Evolutionary conservation across 2,888 invertebrate genomes (phyloP), one percentile per base, ranked within the genome.

Genomic region (Acanthosoma haemorrhoidale): DNA sequence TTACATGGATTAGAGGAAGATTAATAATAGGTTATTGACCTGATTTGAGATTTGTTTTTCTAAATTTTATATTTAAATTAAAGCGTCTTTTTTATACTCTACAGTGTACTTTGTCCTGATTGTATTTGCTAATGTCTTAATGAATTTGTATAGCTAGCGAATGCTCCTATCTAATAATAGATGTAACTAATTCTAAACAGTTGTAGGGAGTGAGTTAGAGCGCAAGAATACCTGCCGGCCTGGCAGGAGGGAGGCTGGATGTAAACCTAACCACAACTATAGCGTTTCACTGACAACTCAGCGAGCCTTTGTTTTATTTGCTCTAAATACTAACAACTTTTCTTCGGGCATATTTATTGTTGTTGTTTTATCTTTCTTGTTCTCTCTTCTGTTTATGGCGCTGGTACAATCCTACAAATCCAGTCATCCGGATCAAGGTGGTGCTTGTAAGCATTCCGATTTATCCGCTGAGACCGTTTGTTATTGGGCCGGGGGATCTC

Each of bases 341-440:
- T 51, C 25, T 51, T 51, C n/a, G 29, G 51, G 25, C 51, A 25
- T 51, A 51, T 51, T 25, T 51, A 51, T 51, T 25, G 25, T 51
- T 51, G 51, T 51, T 51, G 51, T 51, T 51, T 51, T 51, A 51
- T 51, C 51, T n/a, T n/a, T n/a, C n/a, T n/a, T n/a, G n/a, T 51
- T n/a, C n/a, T 25, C 29, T n/a, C 25, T 2, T 2, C 51, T 51
- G 51, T 51, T 51, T 51, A 51, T 51, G 25, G 51, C 51, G 21
- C 51, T 51, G 51, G 25, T 25, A 51, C 51, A 51, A 51, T 51
- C 51, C 51, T 51, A 25, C 29, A 51, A 25, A 51, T 51, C 51
- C 51, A 25, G 51, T 51, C 51, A 51, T 51, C 51, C 51, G n/a
- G 25, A 29, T 21, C 25, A 51, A 25, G 51, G 51, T 25, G 51